phyloP scores from a whole-genome alignment of 2,888 invertebrate genomes.

The Xanthia togata region DNA sequence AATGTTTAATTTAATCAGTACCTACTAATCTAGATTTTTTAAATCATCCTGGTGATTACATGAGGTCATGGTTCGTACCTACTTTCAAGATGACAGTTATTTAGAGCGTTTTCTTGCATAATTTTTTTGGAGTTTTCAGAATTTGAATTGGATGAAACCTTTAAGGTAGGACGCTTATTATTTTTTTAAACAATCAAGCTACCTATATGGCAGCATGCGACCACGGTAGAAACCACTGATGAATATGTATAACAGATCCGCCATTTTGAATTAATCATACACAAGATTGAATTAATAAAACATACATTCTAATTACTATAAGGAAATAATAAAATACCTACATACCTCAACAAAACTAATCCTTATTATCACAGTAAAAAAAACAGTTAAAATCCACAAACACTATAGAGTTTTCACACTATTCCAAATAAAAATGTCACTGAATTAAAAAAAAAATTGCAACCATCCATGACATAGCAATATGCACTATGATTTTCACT shows the following conservation, averaged over 20 bases:
- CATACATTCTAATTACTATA: constrained; percentile 10
- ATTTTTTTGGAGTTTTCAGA: not conserved
- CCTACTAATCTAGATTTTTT: not conserved
- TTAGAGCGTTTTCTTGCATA: not conserved
- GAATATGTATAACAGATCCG: not conserved
- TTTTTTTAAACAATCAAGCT: not conserved
- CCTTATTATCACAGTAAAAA: constrained; percentile 42
- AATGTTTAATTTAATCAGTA: not conserved
- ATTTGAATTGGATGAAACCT: not conserved
- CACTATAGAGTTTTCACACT: constrained; percentile 77
- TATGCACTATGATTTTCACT: constrained; percentile 81
- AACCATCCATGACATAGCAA: constrained; percentile 77
- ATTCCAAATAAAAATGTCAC: constrained; percentile 72
- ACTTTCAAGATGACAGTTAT: not conserved
- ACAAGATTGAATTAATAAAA: constrained; percentile 9
- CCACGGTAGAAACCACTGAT: not conserved
- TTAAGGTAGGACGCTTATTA: too few relatives aligned
- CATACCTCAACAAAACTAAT: constrained; percentile 62
- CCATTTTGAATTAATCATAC: constrained; percentile 43
- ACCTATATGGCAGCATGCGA: not conserved
- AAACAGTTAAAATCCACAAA: constrained; percentile 72
- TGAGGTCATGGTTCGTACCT: not conserved
- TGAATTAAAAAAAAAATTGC: constrained; percentile 68
- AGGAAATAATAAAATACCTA: constrained; percentile 46
- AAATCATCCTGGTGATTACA: too few relatives aligned